These are phyloP conservation scores for Epinephelus moara DNA, from an alignment of 2,113 vertebrate species.

Conservation along the genomic window DNA sequence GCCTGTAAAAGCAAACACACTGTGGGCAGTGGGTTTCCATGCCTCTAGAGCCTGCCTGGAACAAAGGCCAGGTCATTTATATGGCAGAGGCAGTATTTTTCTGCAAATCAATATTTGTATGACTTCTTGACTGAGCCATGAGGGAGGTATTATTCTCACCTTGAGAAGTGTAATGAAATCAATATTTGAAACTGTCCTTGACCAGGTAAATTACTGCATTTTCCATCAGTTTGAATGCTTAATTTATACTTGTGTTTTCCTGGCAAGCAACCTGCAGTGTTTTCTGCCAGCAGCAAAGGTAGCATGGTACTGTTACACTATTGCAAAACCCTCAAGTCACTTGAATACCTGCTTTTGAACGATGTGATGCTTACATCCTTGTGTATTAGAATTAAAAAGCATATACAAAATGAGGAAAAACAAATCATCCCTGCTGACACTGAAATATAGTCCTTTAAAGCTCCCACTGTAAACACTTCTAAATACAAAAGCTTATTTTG, in stretches of 20 bases:
- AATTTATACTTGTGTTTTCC: background rate
- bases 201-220: constrained; percentile 2
- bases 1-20: constrained; percentile 61
- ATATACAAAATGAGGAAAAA: background rate
- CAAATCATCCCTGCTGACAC: background rate
- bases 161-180: constrained; percentile 28
- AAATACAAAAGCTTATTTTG: constrained; percentile 22
- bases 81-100: constrained; percentile 23
- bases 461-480: background rate
- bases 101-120: constrained; percentile 39
- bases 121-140: constrained; percentile 26
- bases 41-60: constrained; percentile 16
- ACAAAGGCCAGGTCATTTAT: constrained; percentile 36
- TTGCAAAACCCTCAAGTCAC: background rate
- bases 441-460: background rate
- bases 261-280: background rate
- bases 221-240: background rate
- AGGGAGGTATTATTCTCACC: constrained; percentile 20
- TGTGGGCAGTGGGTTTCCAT: constrained; percentile 43
- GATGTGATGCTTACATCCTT: background rate
- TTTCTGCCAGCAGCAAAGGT: background rate
- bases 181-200: background rate
- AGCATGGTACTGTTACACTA: background rate
- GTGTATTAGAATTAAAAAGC: background rate
- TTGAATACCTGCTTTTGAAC: background rate